Percentiles rank a stretch among this genome's conserved stretches.
These are phyloP conservation scores for Cynaeus angustus DNA, from an alignment of 2,888 invertebrate species.

Conservation along the genomic window DNA sequence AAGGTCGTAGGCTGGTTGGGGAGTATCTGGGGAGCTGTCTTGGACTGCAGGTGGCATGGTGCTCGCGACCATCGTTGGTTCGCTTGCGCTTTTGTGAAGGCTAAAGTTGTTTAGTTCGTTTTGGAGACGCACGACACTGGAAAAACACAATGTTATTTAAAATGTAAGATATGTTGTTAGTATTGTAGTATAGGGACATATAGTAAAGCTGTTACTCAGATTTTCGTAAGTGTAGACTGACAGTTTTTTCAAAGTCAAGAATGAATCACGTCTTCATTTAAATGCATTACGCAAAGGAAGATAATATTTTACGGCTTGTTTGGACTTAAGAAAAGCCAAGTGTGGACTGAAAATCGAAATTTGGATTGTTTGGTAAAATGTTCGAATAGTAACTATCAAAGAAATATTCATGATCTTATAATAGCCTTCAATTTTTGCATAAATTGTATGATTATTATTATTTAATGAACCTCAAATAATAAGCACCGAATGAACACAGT, in stretches of 20 bases:
- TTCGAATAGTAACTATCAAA: too few relatives aligned
- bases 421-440: too few relatives aligned
- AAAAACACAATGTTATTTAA: constrained; percentile 53
- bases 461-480: too few relatives aligned
- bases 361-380: too few relatives aligned
- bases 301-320: background rate
- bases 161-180: too few relatives aligned
- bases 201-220: too few relatives aligned
- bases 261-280: background rate
- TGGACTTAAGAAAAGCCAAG: background rate
- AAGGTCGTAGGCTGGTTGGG: constrained; percentile 69
- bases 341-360: too few relatives aligned
- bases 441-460: too few relatives aligned
- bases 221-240: background rate
- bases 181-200: too few relatives aligned
- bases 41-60: constrained; percentile 65
- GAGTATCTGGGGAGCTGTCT: constrained; percentile 73
- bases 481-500: too few relatives aligned
- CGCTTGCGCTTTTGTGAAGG: constrained; percentile 64
- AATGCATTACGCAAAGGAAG: background rate
- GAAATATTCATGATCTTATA: too few relatives aligned
- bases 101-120: constrained; percentile 77
- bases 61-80: constrained; percentile 68
- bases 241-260: background rate
- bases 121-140: constrained; percentile 79